Evolutionary conservation across 2,888 invertebrate species (phyloP), one percentile per base, ranked within the genome.

Genomic region (Abrostola triplasia): DNA sequence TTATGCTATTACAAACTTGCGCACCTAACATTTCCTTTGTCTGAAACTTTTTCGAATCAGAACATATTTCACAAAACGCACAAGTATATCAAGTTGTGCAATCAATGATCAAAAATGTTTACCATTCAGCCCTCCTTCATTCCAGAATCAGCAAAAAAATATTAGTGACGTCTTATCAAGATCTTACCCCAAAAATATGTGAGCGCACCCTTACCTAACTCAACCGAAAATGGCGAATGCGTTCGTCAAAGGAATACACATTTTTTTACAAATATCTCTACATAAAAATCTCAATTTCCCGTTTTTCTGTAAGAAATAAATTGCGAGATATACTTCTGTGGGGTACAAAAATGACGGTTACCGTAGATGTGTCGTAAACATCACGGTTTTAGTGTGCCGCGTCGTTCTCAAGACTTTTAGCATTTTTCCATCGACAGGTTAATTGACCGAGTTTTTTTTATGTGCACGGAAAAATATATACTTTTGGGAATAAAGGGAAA

Each of bases 221-320:
- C 73, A 77, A 57, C 53, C 59, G 57, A 62, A 67, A 68, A 63
- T 73, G 54, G 77, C 65, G 47, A 77, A 70, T 70, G 62, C 70
- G 66, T 77, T 77, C 64, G 58, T 69, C 70, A 76, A 79, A 62
- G 47, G 80, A 73, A 77, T 59, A 72, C 51, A 73, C 59, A 58
- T 68, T 64, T 79, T 75, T 65, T 69, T 77, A 75, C 66, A 81
- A 67, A 79, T 78, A 81, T 78, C 74, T 70, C 73, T 73, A 77
- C 78, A 73, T 78, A 81, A 81, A 85, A 83, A 84, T 84, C 79
- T 79, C 84, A 87, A 85, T 87, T 87, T 87, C 87, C 86, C 82
- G 77, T 81, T 79, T 77, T 79, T 79, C 55, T 74, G 73, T 69
- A 76, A 71, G 78, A 78, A 79, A 80, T 80, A 84, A 84, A 84